These are phyloP conservation scores for Monochamus saltuarius DNA, from an alignment of 1,140 invertebrate genomes.

Conservation along the genomic window DNA sequence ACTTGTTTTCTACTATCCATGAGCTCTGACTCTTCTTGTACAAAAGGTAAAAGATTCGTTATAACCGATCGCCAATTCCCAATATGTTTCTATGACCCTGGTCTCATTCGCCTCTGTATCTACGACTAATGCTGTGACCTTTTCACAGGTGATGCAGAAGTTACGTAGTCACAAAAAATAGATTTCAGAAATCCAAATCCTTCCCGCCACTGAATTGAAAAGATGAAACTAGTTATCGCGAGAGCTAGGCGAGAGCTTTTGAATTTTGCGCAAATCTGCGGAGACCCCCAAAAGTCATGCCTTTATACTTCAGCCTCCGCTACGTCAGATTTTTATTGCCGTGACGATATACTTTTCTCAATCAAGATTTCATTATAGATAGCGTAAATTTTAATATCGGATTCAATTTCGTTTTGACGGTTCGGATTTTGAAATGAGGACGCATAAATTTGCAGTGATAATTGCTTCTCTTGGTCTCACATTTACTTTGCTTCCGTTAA, in stretches of 20 bases:
- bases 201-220: neutral
- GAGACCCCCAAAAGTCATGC: constrained; percentile 18
- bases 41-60: too few relatives aligned
- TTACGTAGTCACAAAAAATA: too few relatives aligned
- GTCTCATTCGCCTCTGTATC: too few relatives aligned
- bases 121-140: too few relatives aligned
- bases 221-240: constrained; percentile 10
- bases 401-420: constrained; percentile 48
- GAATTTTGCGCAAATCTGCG: constrained; percentile 8
- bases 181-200: neutral
- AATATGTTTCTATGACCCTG: too few relatives aligned
- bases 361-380: constrained; percentile 54
- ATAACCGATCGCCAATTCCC: too few relatives aligned
- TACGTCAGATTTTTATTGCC: constrained; percentile 48
- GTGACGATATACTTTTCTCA: constrained; percentile 46
- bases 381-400: constrained; percentile 51
- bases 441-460: constrained; percentile 38
- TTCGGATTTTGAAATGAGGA: constrained; percentile 33
- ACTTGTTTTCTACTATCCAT: too few relatives aligned
- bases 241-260: neutral
- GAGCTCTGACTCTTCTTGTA: too few relatives aligned
- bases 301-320: constrained; percentile 36
- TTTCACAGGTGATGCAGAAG: too few relatives aligned
- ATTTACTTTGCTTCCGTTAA: constrained; percentile 20
- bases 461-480: constrained; percentile 30